Base-by-base conservation (phyloP, 2,797 vertebrate genomes). In the Taeniopygia guttata region DNA sequence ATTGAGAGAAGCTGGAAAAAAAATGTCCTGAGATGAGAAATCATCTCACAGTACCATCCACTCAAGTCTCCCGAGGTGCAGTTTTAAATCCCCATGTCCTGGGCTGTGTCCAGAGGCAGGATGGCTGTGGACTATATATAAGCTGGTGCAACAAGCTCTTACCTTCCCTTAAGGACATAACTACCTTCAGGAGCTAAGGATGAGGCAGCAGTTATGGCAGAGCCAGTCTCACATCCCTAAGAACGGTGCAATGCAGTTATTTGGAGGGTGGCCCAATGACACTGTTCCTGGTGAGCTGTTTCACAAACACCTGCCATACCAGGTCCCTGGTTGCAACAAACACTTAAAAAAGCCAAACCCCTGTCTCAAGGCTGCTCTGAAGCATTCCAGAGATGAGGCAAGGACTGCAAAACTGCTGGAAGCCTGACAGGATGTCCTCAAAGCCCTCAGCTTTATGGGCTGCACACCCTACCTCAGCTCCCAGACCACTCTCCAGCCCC, bases 1-100 rank as follows among this genome's bases (percentile, higher is more conserved):
- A 99, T 62, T 99, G 99, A 19, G 99, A 99, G 78, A 99, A 99
- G 89, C 99, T 99, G 84, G 29, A 68, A 78, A 20, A 54, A 43
- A 54, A 55, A 79, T 3, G 11, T 16, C 45, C 69, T 8, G 29
- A 77, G 67, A 68, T 48, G 48, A 94, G 72, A 59, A 49, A 49
- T 7, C 3, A 4, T 13, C 30, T 20, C 18, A 34, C 38, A 74
- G 56, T 56, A 55, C 38, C 46, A 66, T 8, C 8, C 38, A 25
- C 54, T 67, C 5, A 1, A 7, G 59, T 43, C 26, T 46, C 34
- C 9, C 13, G 3, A 5, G 43, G 8, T 18, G 30, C 58, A 20
- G 17, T 25, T 72, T 63, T 60, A 60, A 74, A 64, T 9, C 11
- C 54, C 58, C 42, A 1, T 11, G 10, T 26, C 62, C 82, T 9